phyloP scores from a whole-genome alignment of 2,797 vertebrate genomes.

The Siniperca undulata region DNA sequence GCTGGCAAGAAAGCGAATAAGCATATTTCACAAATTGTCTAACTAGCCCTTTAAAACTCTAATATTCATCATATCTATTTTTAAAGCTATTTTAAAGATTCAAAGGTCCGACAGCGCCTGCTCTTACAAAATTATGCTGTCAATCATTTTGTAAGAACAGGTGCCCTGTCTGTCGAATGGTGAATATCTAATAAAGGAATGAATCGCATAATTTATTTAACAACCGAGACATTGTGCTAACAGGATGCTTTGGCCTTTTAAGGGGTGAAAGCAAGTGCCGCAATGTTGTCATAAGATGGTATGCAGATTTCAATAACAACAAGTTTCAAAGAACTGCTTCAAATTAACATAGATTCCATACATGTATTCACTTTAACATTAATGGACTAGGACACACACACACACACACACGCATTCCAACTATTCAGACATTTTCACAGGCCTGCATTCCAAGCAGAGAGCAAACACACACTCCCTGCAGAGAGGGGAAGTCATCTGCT shows the following conservation, averaged over 20 bases:
- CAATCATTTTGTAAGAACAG: conserved; percentile 15
- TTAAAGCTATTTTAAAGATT: not conserved
- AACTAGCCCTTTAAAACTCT: not conserved
- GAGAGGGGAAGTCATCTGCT: conserved; percentile 77
- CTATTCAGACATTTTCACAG: conserved; percentile 77
- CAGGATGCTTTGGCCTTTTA: conserved; percentile 15
- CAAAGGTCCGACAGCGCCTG: not conserved
- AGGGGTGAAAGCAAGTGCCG: conserved; percentile 33
- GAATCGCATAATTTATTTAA: conserved; percentile 16
- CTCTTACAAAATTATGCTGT: conserved; percentile 15
- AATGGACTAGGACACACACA: conserved; percentile 32
- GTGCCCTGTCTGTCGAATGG: conserved; percentile 5
- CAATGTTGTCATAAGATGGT: conserved; percentile 49
- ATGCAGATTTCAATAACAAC: conserved; percentile 48
- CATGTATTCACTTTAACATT: conserved; percentile 65
- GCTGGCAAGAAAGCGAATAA: not conserved
- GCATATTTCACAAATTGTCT: not conserved
- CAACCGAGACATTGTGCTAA: conserved; percentile 17
- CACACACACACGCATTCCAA: conserved; percentile 66
- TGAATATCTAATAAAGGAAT: conserved; percentile 27
- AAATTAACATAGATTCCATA: conserved; percentile 64
- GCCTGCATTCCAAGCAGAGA: conserved; percentile 76
- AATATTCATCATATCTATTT: not conserved
- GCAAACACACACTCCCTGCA: conserved; percentile 77
- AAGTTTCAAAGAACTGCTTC: conserved; percentile 55